Evolutionary conservation across 2,113 vertebrate species (phyloP).

Genomic region (Pachycephala philippinensis): DNA sequence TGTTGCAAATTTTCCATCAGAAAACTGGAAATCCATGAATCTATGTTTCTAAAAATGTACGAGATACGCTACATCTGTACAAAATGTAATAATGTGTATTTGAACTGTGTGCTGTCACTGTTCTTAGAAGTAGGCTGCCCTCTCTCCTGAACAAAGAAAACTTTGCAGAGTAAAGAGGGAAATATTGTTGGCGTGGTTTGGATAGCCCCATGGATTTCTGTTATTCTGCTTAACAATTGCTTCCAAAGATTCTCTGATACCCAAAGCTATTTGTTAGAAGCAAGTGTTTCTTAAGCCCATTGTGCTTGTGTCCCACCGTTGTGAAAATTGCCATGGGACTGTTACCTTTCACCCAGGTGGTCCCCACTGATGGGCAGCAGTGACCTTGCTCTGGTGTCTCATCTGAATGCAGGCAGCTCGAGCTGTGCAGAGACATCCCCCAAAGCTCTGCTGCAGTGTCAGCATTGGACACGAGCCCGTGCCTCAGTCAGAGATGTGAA

Average conservation of each 20-base stretch:
- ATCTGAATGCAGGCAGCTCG: background rate
- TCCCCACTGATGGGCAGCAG: background rate
- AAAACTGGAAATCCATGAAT: background rate
- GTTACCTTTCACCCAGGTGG: background rate
- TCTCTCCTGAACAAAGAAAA: background rate
- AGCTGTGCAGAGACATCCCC: background rate
- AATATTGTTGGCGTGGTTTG: background rate
- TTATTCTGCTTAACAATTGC: background rate
- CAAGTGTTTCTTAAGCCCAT: background rate
- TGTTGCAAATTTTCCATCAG: background rate
- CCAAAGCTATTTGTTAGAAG: background rate
- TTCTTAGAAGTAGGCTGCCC: background rate
- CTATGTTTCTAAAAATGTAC: background rate
- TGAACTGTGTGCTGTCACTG: background rate
- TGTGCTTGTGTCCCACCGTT: background rate
- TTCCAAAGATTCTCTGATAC: background rate
- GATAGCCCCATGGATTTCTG: background rate
- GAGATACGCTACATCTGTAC: background rate
- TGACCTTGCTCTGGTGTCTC: background rate
- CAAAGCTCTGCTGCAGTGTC: slow-evolving; percentile 5
- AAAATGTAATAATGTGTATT: background rate
- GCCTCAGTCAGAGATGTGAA: slow-evolving; percentile 17
- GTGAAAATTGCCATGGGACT: background rate
- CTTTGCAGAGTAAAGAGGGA: background rate
- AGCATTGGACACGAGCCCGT: slow-evolving; percentile 44